Evolutionary conservation across 2,113 vertebrate species (phyloP).

Genomic region (Rhinolophus sinicus): DNA sequence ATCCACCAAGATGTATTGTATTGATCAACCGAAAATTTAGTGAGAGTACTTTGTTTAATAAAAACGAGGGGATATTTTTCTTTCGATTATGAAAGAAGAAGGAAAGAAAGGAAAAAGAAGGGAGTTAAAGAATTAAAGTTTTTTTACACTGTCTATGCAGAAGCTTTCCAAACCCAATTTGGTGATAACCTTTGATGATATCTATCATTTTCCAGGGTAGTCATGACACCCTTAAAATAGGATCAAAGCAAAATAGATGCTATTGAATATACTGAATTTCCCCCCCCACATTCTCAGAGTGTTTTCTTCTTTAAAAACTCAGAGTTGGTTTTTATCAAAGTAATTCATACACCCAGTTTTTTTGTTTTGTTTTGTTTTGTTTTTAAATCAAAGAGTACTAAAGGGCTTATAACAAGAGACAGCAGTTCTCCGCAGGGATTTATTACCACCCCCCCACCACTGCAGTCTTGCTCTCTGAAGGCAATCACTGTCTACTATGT

Average conservation of each 20-base stretch:
- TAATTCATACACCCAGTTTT: not conserved
- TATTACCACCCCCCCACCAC: not conserved
- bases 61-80: not conserved
- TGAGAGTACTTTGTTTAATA: not conserved
- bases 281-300: not conserved
- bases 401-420: constrained; percentile 31
- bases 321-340: constrained; percentile 56
- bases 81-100: not conserved
- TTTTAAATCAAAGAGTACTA: not conserved
- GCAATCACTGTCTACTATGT: not conserved
- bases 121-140: not conserved
- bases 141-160: not conserved
- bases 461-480: not conserved
- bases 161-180: not conserved
- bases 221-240: not conserved
- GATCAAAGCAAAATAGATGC: constrained; percentile 26
- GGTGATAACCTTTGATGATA: not conserved
- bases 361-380: no score
- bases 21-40: not conserved
- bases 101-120: not conserved
- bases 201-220: not conserved
- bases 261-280: constrained; percentile 17
- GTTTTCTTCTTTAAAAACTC: constrained; percentile 50
- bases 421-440: not conserved
- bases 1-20: not conserved